These are phyloP conservation scores for Adelges cooleyi DNA, from an alignment of 1,140 invertebrate genomes.

Conservation along the genomic window DNA sequence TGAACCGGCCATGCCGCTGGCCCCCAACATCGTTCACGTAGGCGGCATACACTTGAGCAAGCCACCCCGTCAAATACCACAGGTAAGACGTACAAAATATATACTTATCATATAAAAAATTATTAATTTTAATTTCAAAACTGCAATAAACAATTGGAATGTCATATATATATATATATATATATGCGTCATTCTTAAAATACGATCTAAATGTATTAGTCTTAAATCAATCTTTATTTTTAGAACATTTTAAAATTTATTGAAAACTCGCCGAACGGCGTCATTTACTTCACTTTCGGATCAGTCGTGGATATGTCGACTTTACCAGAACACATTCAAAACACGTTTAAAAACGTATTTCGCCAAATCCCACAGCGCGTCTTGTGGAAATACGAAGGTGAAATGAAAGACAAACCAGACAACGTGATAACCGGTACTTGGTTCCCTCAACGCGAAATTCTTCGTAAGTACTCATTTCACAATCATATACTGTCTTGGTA, in stretches of 20 bases:
- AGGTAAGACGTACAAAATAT: no score
- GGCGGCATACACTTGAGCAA: background rate
- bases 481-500: no score
- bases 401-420: slow-evolving; percentile 16
- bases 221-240: background rate
- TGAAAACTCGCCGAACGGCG: slow-evolving; percentile 42
- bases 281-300: slow-evolving; percentile 57
- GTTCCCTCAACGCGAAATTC: slow-evolving; percentile 30
- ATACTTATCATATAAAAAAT: no score
- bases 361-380: slow-evolving; percentile 45
- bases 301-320: slow-evolving; percentile 36
- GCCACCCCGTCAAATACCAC: slow-evolving; percentile 6
- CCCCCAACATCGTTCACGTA: background rate
- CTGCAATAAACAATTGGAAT: no score
- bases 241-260: slow-evolving; percentile 33
- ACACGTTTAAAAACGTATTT: slow-evolving; percentile 36
- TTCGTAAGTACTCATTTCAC: slow-evolving; percentile 28
- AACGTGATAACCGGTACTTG: slow-evolving; percentile 23
- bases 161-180: no score
- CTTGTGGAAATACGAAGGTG: slow-evolving; percentile 56
- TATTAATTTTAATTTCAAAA: no score
- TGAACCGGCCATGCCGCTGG: background rate
- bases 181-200: no score
- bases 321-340: slow-evolving; percentile 35
- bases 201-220: no score